phyloP scores from a whole-genome alignment of 2,888 invertebrate genomes.

The Frankliniella fusca region DNA sequence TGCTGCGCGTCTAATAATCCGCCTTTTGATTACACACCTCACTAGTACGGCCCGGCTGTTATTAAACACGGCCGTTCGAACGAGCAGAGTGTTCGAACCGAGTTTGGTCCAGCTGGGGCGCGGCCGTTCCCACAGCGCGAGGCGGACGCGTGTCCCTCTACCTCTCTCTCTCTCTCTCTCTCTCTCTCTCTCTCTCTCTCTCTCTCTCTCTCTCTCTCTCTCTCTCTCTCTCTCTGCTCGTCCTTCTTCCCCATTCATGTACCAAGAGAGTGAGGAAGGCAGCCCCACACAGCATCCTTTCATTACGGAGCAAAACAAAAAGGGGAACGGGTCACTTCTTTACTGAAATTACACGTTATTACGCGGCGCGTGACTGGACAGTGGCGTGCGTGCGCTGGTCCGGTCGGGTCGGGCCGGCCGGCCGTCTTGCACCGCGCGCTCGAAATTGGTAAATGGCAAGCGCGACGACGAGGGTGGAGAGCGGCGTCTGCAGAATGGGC shows the following conservation, averaged over 20 bases:
- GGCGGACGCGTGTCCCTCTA: too few species aligned
- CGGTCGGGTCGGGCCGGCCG: neutral
- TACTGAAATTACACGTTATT: conserved; percentile 16
- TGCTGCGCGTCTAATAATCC: conserved; percentile 4
- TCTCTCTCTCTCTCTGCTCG: too few species aligned
- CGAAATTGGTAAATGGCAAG: neutral
- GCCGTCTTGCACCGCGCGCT: neutral
- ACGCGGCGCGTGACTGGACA: conserved; percentile 1
- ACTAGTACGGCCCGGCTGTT: neutral
- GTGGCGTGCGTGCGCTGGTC: neutral
- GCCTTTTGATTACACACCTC: neutral
- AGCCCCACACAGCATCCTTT: neutral
- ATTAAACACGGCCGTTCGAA: too few species aligned
- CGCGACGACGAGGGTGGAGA: neutral
- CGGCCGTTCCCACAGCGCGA: too few species aligned
- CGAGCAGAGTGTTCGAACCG: too few species aligned
- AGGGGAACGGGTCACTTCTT: conserved; percentile 16
- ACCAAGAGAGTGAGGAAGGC: neutral
- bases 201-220: too few species aligned
- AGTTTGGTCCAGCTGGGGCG: too few species aligned
- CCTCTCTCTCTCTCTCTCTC: too few species aligned
- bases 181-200: too few species aligned
- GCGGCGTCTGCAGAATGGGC: too few species aligned
- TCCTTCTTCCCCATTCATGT: neutral
- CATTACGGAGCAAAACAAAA: conserved; percentile 17